These are phyloP conservation scores for Hyperoplus immaculatus DNA, from an alignment of 2,797 vertebrate species.

Conservation along the genomic window DNA sequence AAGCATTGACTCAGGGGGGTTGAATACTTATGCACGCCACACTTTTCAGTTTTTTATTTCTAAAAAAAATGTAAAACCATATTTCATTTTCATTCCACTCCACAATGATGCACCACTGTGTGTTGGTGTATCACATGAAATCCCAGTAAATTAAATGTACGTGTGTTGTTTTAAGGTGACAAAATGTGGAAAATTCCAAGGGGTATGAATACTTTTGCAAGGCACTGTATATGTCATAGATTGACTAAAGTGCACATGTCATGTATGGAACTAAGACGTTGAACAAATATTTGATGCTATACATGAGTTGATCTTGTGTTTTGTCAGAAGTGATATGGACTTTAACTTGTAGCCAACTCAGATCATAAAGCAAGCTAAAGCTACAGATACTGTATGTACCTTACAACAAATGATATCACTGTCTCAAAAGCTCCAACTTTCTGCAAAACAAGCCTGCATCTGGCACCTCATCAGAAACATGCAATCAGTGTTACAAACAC, in stretches of 20 bases:
- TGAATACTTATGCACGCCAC: too few species aligned
- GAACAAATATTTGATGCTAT: background rate
- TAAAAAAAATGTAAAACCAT: too few species aligned
- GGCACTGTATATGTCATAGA: background rate
- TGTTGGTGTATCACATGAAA: too few species aligned
- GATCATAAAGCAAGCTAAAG: background rate
- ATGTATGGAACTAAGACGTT: background rate
- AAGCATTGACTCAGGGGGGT: too few species aligned
- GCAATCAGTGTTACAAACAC: constrained; percentile 37
- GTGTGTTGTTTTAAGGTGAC: too few species aligned
- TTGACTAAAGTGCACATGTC: background rate
- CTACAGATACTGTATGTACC: background rate
- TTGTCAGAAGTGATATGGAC: background rate
- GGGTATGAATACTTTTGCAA: too few species aligned
- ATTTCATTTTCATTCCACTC: too few species aligned
- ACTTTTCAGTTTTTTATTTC: too few species aligned
- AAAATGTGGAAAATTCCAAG: too few species aligned
- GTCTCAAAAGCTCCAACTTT: constrained; percentile 36
- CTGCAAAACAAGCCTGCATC: constrained; percentile 32
- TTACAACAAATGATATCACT: background rate
- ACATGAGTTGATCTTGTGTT: background rate
- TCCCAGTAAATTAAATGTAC: too few species aligned
- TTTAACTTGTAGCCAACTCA: background rate
- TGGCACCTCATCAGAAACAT: constrained; percentile 49
- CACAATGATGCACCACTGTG: too few species aligned